Evolutionary conservation across 2,888 invertebrate genomes (phyloP), one percentile per base, ranked within the genome.

Genomic region (Amorpha juglandis): DNA sequence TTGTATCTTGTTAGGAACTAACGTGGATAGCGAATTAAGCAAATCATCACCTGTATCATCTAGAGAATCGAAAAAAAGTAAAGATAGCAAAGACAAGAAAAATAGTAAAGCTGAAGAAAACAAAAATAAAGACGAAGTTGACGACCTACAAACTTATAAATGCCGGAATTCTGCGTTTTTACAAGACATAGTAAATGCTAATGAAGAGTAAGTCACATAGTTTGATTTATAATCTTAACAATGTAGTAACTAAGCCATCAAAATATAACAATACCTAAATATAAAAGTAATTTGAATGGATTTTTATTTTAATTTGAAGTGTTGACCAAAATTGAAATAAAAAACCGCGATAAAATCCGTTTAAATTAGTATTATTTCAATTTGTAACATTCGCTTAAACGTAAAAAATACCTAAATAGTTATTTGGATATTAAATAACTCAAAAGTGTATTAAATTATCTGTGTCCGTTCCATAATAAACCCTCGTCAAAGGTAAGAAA

Each of bases 11-110:
- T 9, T 45, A 91, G 91, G 91, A 53, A 83, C 92, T 88, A 96
- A 95, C n/a, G 96, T 96, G 6, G 97, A 97, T 64, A 97, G 97
- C 82, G 96, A 96, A 78, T 86, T 96, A 7, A 97, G 97, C 77
- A 96, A 97, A 83, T 96, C 97, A 0, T 97, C 97, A 0, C 96
- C 95, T 0, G 92, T 95, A 2, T 96, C 95, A 1, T 97, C 96
- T 1, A 97, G 96, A 79, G 97, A 97, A 80, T 97, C 97, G 0
- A 96, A 97, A 80, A 95, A 95, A 75, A 97, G 96, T 71, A 96
- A 96, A 85, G 96, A 96, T 9, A 92, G 91, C 50, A 97, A 96
- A 89, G 95, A 95, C 63, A 96, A 95, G 78, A 95, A 95, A 74
- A 90, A 81, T 50, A 86, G 79, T 16, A 92, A 91, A 76, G 70